phyloP scores from a whole-genome alignment of 2,113 vertebrate species.

The Tetraodon nigroviridis region DNA sequence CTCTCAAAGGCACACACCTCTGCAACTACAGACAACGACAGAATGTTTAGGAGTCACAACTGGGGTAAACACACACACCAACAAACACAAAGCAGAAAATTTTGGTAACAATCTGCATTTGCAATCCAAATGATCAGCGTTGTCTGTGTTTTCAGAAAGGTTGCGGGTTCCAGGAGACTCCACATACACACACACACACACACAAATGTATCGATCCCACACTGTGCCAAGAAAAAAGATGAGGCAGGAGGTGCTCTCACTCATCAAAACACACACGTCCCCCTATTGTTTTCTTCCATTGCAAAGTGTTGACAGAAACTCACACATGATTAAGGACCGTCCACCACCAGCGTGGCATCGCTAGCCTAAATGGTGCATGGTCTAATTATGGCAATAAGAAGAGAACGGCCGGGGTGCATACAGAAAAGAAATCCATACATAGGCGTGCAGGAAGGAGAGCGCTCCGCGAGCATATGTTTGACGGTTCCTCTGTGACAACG shows the following conservation, averaged over 20 bases:
- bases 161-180: slow-evolving; percentile 28
- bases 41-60: slow-evolving; percentile 42
- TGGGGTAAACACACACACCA: slow-evolving; percentile 22
- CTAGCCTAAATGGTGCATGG: slow-evolving; percentile 62
- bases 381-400: slow-evolving; percentile 63
- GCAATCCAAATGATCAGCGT: slow-evolving; percentile 13
- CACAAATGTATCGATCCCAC: slow-evolving; percentile 18
- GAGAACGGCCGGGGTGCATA: slow-evolving; percentile 41
- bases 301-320: slow-evolving; percentile 59
- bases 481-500: slow-evolving; percentile 47
- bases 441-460: slow-evolving; percentile 30
- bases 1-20: slow-evolving; percentile 51
- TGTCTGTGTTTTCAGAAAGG: slow-evolving; percentile 12
- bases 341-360: slow-evolving; percentile 50
- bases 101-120: slow-evolving; percentile 13
- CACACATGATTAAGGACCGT: slow-evolving; percentile 62
- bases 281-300: slow-evolving; percentile 50
- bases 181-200: slow-evolving; percentile 30
- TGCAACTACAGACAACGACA: slow-evolving; percentile 34
- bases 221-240: slow-evolving; percentile 15
- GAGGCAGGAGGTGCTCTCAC: slow-evolving; percentile 27
- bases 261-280: slow-evolving; percentile 27
- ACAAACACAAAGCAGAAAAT: slow-evolving; percentile 8
- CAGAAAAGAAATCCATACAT: slow-evolving; percentile 58
- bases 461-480: slow-evolving; percentile 52